These are phyloP conservation scores for Apamea crenata DNA, from an alignment of 2,888 invertebrate genomes.

Conservation along the genomic window DNA sequence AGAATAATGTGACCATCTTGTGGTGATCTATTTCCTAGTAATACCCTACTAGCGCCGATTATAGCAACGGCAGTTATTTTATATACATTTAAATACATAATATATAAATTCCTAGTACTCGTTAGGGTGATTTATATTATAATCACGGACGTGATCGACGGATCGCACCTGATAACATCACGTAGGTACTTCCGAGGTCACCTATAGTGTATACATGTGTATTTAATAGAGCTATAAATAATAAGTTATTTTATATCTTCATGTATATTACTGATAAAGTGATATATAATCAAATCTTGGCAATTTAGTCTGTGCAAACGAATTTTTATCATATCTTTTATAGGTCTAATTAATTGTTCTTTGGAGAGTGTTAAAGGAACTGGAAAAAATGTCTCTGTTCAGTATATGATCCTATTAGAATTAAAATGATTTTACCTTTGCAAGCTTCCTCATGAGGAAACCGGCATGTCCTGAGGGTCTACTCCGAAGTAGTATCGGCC, in stretches of 20 bases:
- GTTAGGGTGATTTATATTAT: constrained; percentile 50
- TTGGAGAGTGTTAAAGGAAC: background rate
- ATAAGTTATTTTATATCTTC: constrained; percentile 23
- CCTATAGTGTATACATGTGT: constrained; percentile 6
- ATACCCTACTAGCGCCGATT: background rate
- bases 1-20: background rate
- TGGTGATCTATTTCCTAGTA: constrained; percentile 12
- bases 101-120: constrained; percentile 29
- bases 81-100: constrained; percentile 17
- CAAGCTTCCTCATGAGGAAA: background rate
- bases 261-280: constrained; percentile 43
- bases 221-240: constrained; percentile 31
- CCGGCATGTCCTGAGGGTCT: too few species aligned
- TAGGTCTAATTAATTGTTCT: constrained; percentile 2
- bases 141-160: constrained; percentile 42
- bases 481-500: too few species aligned
- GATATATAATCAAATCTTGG: constrained; percentile 30
- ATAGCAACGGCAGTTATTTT: constrained; percentile 28
- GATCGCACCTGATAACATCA: constrained; percentile 72
- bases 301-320: background rate
- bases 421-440: background rate
- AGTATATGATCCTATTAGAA: background rate
- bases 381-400: too few species aligned
- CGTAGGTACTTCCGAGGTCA: constrained; percentile 58
- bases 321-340: background rate